Percentiles rank a stretch among this genome's conserved stretches.
phyloP scores from a whole-genome alignment of 2,797 vertebrate species.

The Botia kubotai region DNA sequence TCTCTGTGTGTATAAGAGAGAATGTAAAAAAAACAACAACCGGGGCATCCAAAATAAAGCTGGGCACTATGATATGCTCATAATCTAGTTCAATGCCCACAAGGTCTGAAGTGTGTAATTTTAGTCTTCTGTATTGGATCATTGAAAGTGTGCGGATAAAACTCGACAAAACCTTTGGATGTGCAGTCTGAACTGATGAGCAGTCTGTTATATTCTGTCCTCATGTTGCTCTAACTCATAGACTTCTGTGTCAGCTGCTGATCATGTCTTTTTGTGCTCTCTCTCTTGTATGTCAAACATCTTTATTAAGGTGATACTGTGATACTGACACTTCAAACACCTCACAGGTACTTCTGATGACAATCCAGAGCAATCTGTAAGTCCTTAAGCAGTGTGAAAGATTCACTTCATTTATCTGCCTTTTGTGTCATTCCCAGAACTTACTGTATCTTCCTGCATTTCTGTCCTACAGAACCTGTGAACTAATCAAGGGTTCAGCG shows the following conservation, averaged over 20 bases:
- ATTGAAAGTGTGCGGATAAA: slow-evolving; percentile 3
- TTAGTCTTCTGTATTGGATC: slow-evolving; percentile 2
- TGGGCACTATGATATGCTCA: slow-evolving; percentile 6
- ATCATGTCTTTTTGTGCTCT: neutral
- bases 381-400: slow-evolving; percentile 30
- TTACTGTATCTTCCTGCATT: slow-evolving; percentile 1
- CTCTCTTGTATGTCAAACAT: neutral
- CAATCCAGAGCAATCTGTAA: slow-evolving; percentile 5
- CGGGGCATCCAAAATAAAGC: slow-evolving; percentile 40
- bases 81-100: slow-evolving; percentile 33
- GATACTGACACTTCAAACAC: neutral
- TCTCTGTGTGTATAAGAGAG: too few relatives aligned
- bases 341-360: neutral
- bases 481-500: slow-evolving; percentile 25
- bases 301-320: slow-evolving; percentile 1
- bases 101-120: slow-evolving; percentile 9
- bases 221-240: slow-evolving; percentile 7
- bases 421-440: slow-evolving; percentile 25
- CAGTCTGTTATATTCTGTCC: neutral
- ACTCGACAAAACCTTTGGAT: slow-evolving; percentile 5
- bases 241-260: neutral
- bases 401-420: slow-evolving; percentile 35
- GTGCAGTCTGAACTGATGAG: neutral
- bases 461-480: slow-evolving; percentile 16
- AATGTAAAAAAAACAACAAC: slow-evolving; percentile 28